Evolutionary conservation across 2,113 vertebrate genomes (phyloP).

Genomic region (Colossoma macropomum): DNA sequence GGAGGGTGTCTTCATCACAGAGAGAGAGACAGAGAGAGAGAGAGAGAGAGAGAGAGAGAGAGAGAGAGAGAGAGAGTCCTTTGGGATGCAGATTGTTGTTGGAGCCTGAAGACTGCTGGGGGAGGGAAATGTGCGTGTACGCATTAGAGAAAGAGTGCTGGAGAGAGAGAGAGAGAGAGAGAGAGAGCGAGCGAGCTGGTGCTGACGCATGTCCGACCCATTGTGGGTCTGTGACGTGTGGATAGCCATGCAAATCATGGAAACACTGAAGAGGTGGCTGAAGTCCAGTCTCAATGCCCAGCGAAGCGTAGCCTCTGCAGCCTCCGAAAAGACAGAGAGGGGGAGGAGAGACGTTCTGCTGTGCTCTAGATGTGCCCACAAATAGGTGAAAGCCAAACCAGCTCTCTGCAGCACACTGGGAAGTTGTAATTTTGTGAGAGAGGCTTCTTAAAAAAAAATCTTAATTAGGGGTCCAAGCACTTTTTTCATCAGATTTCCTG

Average conservation of each 20-base stretch:
- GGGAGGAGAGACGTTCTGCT: conserved; percentile 28
- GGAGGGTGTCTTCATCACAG: conserved; percentile 48
- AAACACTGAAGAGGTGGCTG: conserved; percentile 68
- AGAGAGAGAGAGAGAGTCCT: conserved; percentile 59
- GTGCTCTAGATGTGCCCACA: neutral
- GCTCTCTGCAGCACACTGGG: neutral
- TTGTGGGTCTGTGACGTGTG: conserved; percentile 72
- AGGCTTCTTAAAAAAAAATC: too few species aligned
- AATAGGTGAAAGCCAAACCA: neutral
- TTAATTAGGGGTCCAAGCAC: too few species aligned
- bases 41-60: conserved; percentile 31
- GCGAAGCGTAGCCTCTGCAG: conserved; percentile 60
- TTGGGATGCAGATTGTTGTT: conserved; percentile 73
- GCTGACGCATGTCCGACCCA: conserved; percentile 73
- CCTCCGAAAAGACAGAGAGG: conserved; percentile 59
- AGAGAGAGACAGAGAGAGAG: conserved; percentile 41
- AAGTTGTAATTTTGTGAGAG: neutral
- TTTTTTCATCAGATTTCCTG: too few species aligned
- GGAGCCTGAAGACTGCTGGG: conserved; percentile 57
- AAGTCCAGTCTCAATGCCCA: conserved; percentile 59
- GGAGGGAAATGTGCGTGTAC: conserved; percentile 21
- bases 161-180: conserved; percentile 45
- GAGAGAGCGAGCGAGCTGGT: conserved; percentile 53
- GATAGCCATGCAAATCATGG: conserved; percentile 73
- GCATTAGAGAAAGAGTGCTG: conserved; percentile 63